Evolutionary conservation across 2,888 invertebrate genomes (phyloP), one percentile per base, ranked within the genome.

Genomic region (Falcaria lacertinaria): DNA sequence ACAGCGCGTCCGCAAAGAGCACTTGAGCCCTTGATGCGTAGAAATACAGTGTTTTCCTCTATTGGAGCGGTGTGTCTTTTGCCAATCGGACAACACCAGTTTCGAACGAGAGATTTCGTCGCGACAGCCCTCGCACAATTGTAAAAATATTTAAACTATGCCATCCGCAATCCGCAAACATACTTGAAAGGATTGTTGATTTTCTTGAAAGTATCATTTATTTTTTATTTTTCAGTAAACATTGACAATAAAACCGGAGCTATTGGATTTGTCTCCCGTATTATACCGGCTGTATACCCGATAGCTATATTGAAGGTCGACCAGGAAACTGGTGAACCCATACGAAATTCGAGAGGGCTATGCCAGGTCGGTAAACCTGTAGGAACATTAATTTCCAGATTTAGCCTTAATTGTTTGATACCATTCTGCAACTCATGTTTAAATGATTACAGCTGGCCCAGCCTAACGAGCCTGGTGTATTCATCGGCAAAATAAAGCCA

Each of bases 401-500:
- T n/a, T n/a, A n/a, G n/a, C n/a, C n/a, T n/a, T n/a, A 34, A 28
- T 34, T 22, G 36, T 4, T 32, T 11, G 32, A n/a, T n/a, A n/a
- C n/a, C n/a, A n/a, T n/a, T n/a, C n/a, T n/a, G n/a, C n/a, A n/a
- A n/a, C n/a, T n/a, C n/a, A n/a, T n/a, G n/a, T n/a, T 8, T 36
- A 33, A 43, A 34, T 15, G 5, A 35, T 68, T 69, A 8, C 65
- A 92, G 81, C 55, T 91, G 42, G 92, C 93, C 40, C 80, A 90
- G 63, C 90, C 92, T 43, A 94, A 96, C 63, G 98, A 99, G 74
- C 96, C 98, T 0, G 99, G 99, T 4, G 98, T 98, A 11, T 96
- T 99, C 71, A 96, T 99, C 42, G 99, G 99, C 0, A 98, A 98
- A 90, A 99, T 99, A 53, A 92, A 96, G 42, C 94, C 94, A 11